phyloP scores from a whole-genome alignment of 1,140 invertebrate species.

The Manduca sexta region DNA sequence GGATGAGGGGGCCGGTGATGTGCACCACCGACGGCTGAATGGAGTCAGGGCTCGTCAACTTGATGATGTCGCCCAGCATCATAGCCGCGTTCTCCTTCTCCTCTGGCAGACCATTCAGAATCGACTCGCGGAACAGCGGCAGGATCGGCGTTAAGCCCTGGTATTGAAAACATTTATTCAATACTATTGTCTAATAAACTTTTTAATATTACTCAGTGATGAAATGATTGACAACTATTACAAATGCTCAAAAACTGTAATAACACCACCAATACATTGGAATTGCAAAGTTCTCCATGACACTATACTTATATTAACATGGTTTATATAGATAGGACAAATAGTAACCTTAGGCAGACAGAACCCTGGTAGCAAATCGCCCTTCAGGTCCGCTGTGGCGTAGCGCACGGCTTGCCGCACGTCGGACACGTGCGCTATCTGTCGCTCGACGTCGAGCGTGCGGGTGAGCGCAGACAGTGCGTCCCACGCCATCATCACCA shows the following conservation, averaged over 20 bases:
- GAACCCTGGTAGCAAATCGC: conserved; percentile 91
- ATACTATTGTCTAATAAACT: background rate
- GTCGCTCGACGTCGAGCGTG: conserved; percentile 86
- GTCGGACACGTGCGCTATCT: conserved; percentile 89
- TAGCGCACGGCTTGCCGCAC: conserved; percentile 93
- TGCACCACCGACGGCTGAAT: conserved; percentile 96
- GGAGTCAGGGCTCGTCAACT: conserved; percentile 86
- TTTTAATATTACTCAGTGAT: no score
- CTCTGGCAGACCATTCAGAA: conserved; percentile 94
- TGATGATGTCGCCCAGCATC: conserved; percentile 94
- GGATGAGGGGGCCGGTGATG: conserved; percentile 97
- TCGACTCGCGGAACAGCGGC: conserved; percentile 96
- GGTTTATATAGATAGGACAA: no score
- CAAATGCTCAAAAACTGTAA: no score
- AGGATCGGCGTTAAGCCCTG: conserved; percentile 93
- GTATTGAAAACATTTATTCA: background rate
- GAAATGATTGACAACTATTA: no score
- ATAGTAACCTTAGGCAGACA: conserved; percentile 86
- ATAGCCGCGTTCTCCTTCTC: conserved; percentile 96
- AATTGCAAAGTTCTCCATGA: no score
- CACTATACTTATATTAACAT: background rate
- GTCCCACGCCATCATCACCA: conserved; percentile 91
- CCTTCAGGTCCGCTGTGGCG: conserved; percentile 90
- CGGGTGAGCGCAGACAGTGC: conserved; percentile 91
- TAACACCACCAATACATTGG: no score